Evolutionary conservation across 1,140 invertebrate genomes (phyloP).

Genomic region (Leptoteleia sp.): DNA sequence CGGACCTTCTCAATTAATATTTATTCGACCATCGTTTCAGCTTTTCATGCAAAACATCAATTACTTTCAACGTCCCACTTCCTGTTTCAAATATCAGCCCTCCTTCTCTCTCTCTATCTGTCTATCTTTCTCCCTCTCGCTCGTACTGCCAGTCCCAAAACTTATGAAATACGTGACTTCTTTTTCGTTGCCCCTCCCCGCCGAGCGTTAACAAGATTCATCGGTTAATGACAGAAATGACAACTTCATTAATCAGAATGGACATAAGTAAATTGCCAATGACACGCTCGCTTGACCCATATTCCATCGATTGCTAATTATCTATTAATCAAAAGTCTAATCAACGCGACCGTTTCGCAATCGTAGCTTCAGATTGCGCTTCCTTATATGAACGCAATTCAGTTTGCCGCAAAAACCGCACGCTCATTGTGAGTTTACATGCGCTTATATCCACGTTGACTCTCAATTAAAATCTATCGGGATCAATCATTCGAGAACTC

Average conservation of each 20-base stretch:
- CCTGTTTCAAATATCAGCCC: conserved; percentile 10
- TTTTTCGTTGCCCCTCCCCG: neutral
- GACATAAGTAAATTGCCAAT: conserved; percentile 40
- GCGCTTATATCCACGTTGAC: too few species aligned
- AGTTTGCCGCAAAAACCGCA: neutral
- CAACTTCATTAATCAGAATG: conserved; percentile 26
- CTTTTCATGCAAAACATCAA: conserved; percentile 19
- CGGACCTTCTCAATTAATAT: conserved; percentile 24
- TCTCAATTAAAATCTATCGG: too few species aligned
- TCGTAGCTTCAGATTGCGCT: conserved; percentile 18
- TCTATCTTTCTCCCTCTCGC: too few species aligned
- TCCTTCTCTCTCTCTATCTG: too few species aligned
- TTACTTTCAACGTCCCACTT: conserved; percentile 13
- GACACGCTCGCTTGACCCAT: conserved; percentile 45
- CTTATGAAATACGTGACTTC: neutral
- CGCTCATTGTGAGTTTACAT: neutral
- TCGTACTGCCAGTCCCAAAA: too few species aligned
- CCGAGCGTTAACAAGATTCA: neutral
- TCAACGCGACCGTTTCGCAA: conserved; percentile 27
- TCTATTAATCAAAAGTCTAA: conserved; percentile 37
- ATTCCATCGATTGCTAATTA: conserved; percentile 39
- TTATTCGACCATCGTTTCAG: conserved; percentile 15
- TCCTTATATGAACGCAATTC: conserved; percentile 12
- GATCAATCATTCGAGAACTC: too few species aligned
- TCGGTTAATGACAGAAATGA: conserved; percentile 13